Evolutionary conservation across 2,888 invertebrate genomes (phyloP).

Genomic region (Loripinus fragilis): DNA sequence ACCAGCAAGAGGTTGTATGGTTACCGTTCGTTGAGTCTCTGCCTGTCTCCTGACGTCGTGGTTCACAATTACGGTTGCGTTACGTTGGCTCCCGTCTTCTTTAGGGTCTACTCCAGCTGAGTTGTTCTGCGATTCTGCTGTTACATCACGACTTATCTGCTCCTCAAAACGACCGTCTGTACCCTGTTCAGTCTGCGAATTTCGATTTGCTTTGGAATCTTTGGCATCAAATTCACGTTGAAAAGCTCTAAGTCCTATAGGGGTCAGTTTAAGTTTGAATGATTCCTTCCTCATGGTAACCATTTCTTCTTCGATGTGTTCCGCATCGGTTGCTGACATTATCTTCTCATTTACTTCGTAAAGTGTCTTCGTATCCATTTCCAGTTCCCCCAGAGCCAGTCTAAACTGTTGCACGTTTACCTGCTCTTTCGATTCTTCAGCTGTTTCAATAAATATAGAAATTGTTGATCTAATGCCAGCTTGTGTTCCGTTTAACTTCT

Average conservation of each 20-base stretch:
- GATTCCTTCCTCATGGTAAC: not conserved
- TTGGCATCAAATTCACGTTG: not conserved
- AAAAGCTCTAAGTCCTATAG: not conserved
- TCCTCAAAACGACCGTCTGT: too few species aligned
- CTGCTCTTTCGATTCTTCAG: too few species aligned
- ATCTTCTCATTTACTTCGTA: not conserved
- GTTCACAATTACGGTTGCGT: too few species aligned
- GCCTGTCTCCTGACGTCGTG: too few species aligned
- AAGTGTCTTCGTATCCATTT: too few species aligned
- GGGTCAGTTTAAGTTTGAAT: not conserved
- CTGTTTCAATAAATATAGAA: too few species aligned
- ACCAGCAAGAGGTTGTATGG: too few species aligned
- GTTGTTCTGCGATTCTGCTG: not conserved
- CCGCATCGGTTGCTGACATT: too few species aligned
- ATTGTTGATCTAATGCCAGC: too few species aligned
- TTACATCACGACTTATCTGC: not conserved
- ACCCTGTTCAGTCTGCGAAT: not conserved
- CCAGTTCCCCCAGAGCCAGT: not conserved
- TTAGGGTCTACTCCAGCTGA: conserved; percentile 22
- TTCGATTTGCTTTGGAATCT: not conserved
- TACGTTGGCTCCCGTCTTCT: too few species aligned
- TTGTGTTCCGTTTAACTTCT: too few species aligned
- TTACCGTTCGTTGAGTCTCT: too few species aligned
- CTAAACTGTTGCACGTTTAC: not conserved
- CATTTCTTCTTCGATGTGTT: not conserved